Evolutionary conservation across 2,888 invertebrate genomes (phyloP).

Genomic region (Mesochorus sp.): DNA sequence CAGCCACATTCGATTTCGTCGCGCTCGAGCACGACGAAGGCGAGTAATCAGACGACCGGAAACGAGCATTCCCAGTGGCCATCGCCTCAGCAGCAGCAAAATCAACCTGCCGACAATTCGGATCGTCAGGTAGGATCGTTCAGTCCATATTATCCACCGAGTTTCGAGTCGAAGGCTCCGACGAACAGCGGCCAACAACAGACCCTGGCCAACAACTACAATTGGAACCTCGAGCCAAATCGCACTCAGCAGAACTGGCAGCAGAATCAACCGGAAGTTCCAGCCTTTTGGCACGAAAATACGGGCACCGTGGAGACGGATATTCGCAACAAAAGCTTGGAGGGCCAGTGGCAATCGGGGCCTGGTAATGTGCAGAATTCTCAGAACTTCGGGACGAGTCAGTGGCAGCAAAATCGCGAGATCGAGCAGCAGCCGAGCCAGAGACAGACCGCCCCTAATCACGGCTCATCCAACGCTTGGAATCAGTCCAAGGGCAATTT

Average conservation of each 20-base stretch:
- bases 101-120: constrained; percentile 26
- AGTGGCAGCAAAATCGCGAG: constrained; percentile 71
- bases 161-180: constrained; percentile 33
- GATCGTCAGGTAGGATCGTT: constrained; percentile 54
- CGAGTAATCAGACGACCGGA: constrained; percentile 5
- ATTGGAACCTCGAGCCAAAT: constrained; percentile 73
- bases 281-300: constrained; percentile 72
- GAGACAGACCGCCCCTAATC: too few species aligned
- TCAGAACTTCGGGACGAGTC: constrained; percentile 63
- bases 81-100: constrained; percentile 40
- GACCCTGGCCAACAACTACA: constrained; percentile 68
- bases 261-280: constrained; percentile 69
- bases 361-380: constrained; percentile 53
- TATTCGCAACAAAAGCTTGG: constrained; percentile 65
- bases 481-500: constrained; percentile 59
- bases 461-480: too few species aligned
- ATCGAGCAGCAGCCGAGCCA: too few species aligned
- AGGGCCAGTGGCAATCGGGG: constrained; percentile 64
- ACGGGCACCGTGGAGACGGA: constrained; percentile 65
- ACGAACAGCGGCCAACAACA: constrained; percentile 57
- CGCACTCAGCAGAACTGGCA: constrained; percentile 69
- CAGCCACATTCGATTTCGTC: constrained; percentile 63
- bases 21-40: constrained; percentile 44
- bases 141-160: constrained; percentile 51
- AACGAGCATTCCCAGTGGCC: constrained; percentile 55